These are phyloP conservation scores for Lerema accius DNA, from an alignment of 1,140 invertebrate species.

Conservation along the genomic window DNA sequence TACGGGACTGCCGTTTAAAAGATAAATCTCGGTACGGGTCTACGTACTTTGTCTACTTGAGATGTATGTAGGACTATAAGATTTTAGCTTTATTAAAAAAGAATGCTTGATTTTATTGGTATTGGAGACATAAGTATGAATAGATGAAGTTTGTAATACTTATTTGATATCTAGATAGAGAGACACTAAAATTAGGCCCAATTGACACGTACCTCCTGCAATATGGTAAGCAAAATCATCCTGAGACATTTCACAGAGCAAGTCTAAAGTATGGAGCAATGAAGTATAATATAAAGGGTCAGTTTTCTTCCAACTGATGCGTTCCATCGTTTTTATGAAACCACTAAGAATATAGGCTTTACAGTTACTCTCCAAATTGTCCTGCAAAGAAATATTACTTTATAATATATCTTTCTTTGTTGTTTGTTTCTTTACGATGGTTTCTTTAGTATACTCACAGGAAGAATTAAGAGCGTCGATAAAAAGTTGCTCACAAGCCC, in stretches of 20 bases:
- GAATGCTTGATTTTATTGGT: no score
- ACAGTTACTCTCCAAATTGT: conserved; percentile 88
- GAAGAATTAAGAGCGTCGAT: conserved; percentile 92
- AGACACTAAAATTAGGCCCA: no score
- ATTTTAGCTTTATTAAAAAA: no score
- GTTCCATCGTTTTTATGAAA: conserved; percentile 74
- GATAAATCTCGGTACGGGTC: no score
- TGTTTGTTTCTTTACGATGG: no score
- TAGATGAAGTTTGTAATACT: no score
- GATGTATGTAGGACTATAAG: no score
- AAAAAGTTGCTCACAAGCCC: conserved; percentile 91
- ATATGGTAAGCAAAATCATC: conserved; percentile 92
- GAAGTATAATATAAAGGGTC: conserved; percentile 70
- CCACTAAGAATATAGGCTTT: conserved; percentile 74
- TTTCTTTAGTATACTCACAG: conserved; percentile 88
- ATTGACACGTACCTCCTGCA: conserved; percentile 89
- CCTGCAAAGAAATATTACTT: conserved; percentile 77
- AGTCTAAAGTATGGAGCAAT: conserved; percentile 85
- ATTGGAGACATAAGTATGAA: no score
- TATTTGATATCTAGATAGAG: no score
- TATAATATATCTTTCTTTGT: no score
- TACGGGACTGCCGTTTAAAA: no score
- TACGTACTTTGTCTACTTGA: no score
- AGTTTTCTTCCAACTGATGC: conserved; percentile 74
- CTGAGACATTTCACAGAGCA: conserved; percentile 89